A percentile compares a stretch with the other conserved stretches of the same genome.
phyloP scores from a whole-genome alignment of 2,113 vertebrate species.

The Eonycteris spelaea region DNA sequence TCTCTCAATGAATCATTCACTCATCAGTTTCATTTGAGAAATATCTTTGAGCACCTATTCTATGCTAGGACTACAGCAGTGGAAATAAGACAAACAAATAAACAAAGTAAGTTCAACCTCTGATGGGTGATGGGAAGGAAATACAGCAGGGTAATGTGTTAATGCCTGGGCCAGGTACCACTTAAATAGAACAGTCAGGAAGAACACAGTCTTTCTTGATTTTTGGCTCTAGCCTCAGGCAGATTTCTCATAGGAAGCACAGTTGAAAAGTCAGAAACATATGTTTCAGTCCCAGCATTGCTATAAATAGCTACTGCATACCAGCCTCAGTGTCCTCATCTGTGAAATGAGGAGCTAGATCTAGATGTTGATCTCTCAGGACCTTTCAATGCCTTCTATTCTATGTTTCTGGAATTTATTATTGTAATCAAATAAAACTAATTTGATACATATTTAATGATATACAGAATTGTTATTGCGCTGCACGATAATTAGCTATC shows the following conservation, averaged over 20 bases:
- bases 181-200: neutral
- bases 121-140: neutral
- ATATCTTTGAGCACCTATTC: neutral
- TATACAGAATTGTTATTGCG: slow-evolving; percentile 67
- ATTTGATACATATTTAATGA: slow-evolving; percentile 73
- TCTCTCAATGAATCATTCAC: neutral
- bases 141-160: no score
- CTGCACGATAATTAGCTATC: slow-evolving; percentile 67
- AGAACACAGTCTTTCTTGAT: neutral
- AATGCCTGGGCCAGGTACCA: accelerated
- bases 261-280: neutral
- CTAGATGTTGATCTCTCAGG: neutral
- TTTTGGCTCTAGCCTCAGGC: neutral
- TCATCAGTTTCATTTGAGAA: neutral
- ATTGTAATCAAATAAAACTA: slow-evolving; percentile 62
- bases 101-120: neutral
- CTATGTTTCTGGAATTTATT: slow-evolving; percentile 54
- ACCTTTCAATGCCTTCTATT: neutral
- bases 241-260: neutral
- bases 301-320: neutral
- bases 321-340: neutral
- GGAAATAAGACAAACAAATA: neutral
- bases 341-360: neutral
- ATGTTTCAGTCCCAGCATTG: neutral
- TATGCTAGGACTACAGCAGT: neutral